Evolutionary conservation across 1,140 invertebrate genomes (phyloP).

Genomic region (Cataglyphis hispanica): DNA sequence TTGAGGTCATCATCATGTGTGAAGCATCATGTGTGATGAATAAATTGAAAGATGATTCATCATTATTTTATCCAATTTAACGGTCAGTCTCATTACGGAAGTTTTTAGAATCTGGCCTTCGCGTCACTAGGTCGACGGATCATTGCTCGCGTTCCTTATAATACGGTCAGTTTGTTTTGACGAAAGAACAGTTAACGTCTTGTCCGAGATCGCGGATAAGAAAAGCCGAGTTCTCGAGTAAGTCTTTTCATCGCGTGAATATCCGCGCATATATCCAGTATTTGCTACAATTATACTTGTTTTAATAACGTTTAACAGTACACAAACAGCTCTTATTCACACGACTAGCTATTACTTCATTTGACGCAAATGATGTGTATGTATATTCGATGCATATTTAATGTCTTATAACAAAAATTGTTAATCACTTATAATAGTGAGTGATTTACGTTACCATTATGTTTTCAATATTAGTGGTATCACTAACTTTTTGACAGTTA

Average conservation of each 20-base stretch:
- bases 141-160: constrained; percentile 56
- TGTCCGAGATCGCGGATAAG: constrained; percentile 73
- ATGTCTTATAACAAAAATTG: neutral
- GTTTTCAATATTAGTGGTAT: neutral
- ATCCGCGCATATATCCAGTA: constrained; percentile 47
- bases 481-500: neutral
- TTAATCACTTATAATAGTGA: neutral
- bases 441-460: too few species aligned
- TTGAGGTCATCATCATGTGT: neutral
- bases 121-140: constrained; percentile 70
- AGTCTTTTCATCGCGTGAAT: constrained; percentile 14
- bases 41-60: constrained; percentile 12
- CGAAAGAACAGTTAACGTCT: constrained; percentile 74
- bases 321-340: constrained; percentile 37
- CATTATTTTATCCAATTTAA: constrained; percentile 7
- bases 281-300: constrained; percentile 55
- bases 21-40: neutral
- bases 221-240: constrained; percentile 54
- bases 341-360: neutral
- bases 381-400: neutral
- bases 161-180: constrained; percentile 55
- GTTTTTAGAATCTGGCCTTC: constrained; percentile 58
- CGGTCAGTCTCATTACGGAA: constrained; percentile 59
- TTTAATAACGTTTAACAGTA: constrained; percentile 66
- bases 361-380: neutral